Evolutionary conservation across 2,797 vertebrate genomes (phyloP).

Genomic region (Ambastaia sidthimunki): DNA sequence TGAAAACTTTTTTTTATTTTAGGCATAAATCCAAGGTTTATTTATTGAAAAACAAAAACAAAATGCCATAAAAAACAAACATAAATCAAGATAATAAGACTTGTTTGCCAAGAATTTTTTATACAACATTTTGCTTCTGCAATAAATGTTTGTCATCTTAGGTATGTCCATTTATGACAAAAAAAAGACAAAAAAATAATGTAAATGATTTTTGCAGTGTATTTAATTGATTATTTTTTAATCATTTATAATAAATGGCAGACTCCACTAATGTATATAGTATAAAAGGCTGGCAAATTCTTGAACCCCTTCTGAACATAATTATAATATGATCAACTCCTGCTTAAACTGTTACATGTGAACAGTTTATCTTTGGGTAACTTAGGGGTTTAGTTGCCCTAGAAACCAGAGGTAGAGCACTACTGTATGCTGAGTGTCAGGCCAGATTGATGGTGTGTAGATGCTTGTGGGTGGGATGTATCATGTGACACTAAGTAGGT

Average conservation of each 20-base stretch:
- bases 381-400: slow-evolving; percentile 26
- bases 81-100: too few relatives aligned
- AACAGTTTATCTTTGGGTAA: slow-evolving; percentile 37
- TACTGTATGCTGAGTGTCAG: slow-evolving; percentile 33
- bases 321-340: not conserved
- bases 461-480: slow-evolving; percentile 17
- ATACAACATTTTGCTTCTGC: not conserved
- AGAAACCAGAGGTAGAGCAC: slow-evolving; percentile 45
- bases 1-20: not conserved
- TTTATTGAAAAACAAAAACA: not conserved
- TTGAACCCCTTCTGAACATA: too few relatives aligned
- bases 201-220: too few relatives aligned
- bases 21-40: not conserved
- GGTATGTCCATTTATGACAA: too few relatives aligned
- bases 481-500: slow-evolving; percentile 9
- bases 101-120: too few relatives aligned
- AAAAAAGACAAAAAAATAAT: too few relatives aligned
- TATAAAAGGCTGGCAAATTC: not conserved
- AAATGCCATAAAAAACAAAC: too few relatives aligned
- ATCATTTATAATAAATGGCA: too few relatives aligned
- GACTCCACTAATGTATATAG: not conserved
- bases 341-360: slow-evolving; percentile 1
- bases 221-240: too few relatives aligned
- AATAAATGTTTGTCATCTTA: not conserved
- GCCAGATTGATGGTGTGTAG: slow-evolving; percentile 39